Evolutionary conservation across 2,113 vertebrate genomes (phyloP).

Genomic region (Hemichromis elongatus): DNA sequence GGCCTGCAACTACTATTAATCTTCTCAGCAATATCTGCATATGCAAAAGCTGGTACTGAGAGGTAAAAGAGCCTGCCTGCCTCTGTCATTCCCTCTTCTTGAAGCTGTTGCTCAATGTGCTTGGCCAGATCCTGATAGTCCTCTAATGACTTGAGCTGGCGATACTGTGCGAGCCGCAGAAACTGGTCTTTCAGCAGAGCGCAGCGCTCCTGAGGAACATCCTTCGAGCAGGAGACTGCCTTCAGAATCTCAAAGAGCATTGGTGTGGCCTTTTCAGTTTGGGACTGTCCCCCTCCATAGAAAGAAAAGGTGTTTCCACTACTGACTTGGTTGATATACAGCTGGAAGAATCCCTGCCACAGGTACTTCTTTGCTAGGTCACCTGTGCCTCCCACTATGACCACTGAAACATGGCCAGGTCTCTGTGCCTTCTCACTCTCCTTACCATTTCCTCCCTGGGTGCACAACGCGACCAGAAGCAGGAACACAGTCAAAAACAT

Average conservation of each 20-base stretch:
- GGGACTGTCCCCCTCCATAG: constrained; percentile 77
- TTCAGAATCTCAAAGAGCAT: constrained; percentile 82
- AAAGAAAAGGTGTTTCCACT: constrained; percentile 86
- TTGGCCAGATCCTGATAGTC: constrained; percentile 77
- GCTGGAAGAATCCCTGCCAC: constrained; percentile 92
- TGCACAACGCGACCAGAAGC: constrained; percentile 67
- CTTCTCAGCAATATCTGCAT: constrained; percentile 80
- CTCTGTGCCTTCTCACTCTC: constrained; percentile 37
- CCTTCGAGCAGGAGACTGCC: constrained; percentile 74
- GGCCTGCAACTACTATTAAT: constrained; percentile 86
- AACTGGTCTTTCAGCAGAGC: constrained; percentile 85
- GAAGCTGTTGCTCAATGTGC: constrained; percentile 70
- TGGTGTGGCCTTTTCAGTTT: constrained; percentile 64
- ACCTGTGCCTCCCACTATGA: constrained; percentile 88
- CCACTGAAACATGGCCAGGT: constrained; percentile 82
- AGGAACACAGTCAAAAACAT: constrained; percentile 58
- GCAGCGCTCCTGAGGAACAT: constrained; percentile 70
- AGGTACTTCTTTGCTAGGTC: constrained; percentile 93
- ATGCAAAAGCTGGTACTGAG: constrained; percentile 88
- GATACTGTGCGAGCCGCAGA: constrained; percentile 81
- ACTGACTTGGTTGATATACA: constrained; percentile 80
- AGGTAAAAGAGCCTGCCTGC: constrained; percentile 92
- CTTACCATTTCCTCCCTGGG: constrained; percentile 29
- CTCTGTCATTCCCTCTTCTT: constrained; percentile 78
- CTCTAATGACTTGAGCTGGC: constrained; percentile 75